Percentiles rank a stretch among this genome's conserved stretches.
phyloP scores from a whole-genome alignment of 2,113 vertebrate genomes.

The Percina caprodes region DNA sequence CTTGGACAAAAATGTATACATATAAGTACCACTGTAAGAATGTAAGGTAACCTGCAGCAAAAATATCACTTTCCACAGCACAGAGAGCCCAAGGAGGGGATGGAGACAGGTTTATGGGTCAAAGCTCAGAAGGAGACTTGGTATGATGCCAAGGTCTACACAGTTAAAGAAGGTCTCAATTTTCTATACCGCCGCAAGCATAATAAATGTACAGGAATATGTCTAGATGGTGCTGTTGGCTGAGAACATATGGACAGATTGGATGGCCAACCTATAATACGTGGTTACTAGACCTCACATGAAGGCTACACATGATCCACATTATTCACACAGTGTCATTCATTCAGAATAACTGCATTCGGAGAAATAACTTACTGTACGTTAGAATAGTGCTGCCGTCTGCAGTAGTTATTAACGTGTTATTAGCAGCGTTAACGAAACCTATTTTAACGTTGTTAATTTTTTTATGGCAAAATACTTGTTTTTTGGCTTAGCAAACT shows the following conservation, averaged over 20 bases:
- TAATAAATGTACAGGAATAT: conserved; percentile 32
- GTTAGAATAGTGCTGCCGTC: not conserved
- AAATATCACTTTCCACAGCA: conserved; percentile 81
- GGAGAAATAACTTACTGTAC: not conserved
- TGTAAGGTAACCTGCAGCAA: conserved; percentile 75
- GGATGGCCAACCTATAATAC: conserved; percentile 1
- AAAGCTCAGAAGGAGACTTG: conserved; percentile 82
- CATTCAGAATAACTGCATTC: conserved; percentile 9
- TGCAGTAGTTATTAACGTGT: too few species aligned
- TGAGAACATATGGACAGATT: not conserved
- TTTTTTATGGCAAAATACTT: too few species aligned
- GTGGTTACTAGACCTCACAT: conserved; percentile 38
- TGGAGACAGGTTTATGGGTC: conserved; percentile 85
- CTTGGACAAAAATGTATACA: conserved; percentile 55
- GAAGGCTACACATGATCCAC: not conserved
- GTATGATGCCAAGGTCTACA: conserved; percentile 29
- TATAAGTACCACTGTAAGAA: conserved; percentile 63
- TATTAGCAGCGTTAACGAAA: too few species aligned
- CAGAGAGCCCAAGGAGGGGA: conserved; percentile 80
- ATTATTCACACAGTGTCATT: conserved; percentile 24
- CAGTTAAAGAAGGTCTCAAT: conserved; percentile 61
- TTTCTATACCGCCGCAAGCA: conserved; percentile 24
- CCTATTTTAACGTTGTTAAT: too few species aligned
- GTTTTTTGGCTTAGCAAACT: too few species aligned
- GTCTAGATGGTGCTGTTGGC: conserved; percentile 16